Evolutionary conservation across 2,888 invertebrate species (phyloP), one percentile per base, ranked within the genome.

Genomic region (Andrena flavipes): DNA sequence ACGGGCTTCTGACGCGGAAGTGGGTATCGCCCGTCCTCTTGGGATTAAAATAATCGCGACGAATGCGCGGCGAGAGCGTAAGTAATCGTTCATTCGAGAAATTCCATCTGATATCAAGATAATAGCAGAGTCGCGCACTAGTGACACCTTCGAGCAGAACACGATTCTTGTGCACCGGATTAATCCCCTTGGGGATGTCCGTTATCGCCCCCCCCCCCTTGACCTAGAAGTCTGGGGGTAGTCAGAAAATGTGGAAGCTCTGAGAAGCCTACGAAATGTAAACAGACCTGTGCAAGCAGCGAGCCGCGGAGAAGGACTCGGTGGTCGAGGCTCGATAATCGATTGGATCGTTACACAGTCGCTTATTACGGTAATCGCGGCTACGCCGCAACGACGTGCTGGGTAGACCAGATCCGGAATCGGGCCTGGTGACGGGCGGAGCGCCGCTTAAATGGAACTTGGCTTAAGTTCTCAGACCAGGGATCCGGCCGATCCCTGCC

Each of bases 401-500:
- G 42, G 56, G 23, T 20, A 56, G 74, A 87, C 74, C 77, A 76
- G 75, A 67, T 62, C 59, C 71, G 60, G 79, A 79, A 81, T 83
- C 70, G 62, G 60, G 30, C 48, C n/a, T 35, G 48, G 10, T 67
- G 79, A 72, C 68, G 73, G 67, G 62, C 48, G 48, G 48, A 54
- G 30, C 56, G 29, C 33, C 68, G 85, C 68, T 84, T 78, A 85
- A 87, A 84, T 85, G 85, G 85, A 82, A 85, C 69, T 87, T 87
- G 82, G 85, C 81, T 87, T 74, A 87, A 87, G 84, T 87, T 87
- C 80, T 84, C 82, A 70, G 71, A 80, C 48, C 56, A 23, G 20
- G 83, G 77, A 84, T 82, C 72, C 76, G 49, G 48, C n/a, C 83
- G 87, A 85, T 83, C 80, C 76, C 74, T 65, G 68, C 82, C 63